These are phyloP conservation scores for Metridium senile DNA, from an alignment of 92 coral and sea anemone genomes.

Conservation along the genomic window DNA sequence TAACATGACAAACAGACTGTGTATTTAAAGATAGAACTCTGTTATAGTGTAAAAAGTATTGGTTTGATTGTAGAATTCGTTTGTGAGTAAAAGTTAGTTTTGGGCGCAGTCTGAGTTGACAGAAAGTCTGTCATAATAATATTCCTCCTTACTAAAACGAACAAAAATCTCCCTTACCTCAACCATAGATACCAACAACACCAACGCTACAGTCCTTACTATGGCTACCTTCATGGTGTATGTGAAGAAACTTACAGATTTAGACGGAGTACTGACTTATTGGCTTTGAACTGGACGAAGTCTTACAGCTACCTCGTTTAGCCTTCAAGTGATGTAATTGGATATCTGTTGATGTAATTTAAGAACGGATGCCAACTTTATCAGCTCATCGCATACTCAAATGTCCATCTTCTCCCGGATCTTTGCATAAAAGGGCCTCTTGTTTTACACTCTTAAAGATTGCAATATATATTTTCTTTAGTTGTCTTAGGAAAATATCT, in stretches of 20 bases:
- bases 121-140: not conserved
- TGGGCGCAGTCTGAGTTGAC: not conserved
- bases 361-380: conserved; percentile 23
- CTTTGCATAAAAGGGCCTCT: conserved; percentile 4
- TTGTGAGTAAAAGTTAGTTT: not conserved
- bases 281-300: conserved; percentile 5
- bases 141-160: not conserved
- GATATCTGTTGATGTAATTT: conserved; percentile 34
- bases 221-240: conserved; percentile 5
- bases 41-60: too few species aligned
- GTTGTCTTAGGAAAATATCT: not conserved
- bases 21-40: too few species aligned
- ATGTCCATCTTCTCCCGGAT: conserved; percentile 6
- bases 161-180: conserved; percentile 10
- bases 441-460: not conserved
- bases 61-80: too few species aligned
- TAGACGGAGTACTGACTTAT: conserved; percentile 2
- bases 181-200: not conserved
- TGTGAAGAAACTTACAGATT: conserved; percentile 8
- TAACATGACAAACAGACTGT: too few species aligned
- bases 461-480: too few species aligned
- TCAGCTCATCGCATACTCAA: conserved; percentile 27
- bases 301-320: not conserved
- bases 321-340: conserved; percentile 12
- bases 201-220: not conserved